Base-by-base conservation (phyloP, 2,888 invertebrate genomes). In the Cheilosia pagana region DNA sequence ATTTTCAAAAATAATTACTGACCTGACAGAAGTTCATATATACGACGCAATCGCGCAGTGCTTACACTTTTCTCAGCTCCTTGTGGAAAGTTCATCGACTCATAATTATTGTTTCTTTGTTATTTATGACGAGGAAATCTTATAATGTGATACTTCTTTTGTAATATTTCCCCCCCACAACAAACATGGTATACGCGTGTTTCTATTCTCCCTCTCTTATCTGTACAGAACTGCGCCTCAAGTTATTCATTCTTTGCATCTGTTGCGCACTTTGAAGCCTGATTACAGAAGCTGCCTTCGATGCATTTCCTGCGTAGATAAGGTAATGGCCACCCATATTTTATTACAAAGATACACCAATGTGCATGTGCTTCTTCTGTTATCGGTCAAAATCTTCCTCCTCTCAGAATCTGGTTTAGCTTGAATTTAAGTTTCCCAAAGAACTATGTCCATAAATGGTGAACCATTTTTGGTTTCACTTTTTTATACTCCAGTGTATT, bases 391-490 rank as follows among this genome's bases (percentile, higher is more conserved):
- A 28, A 55, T 55, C 55, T 21, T 48, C 43, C 43, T 14, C 21
- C 31, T 28, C 16, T 16, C n/a, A 55, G 19, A 41, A 35, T 50
- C 3, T n/a, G 19, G 3, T 62, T 19, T 28, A 45, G 23, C 6
- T 45, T 19, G n/a, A 31, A 31, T 8, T 16, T 7, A 7, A 39
- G 19, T 35, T 19, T 1, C 41, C 5, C 4, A 5, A 14, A 23
- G 39, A 19, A 35, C 10, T 21, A 21, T 10, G 21, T 12, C 12
- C 3, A 21, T 3, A 16, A 23, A 28, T 31, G 28, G 25, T 25
- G 25, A 16, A 25, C 28, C 10, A n/a, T 23, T 31, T 41, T 25
- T 52, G 65, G 52, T 65, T 65, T 65, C 65, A 65, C 65, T 65
- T 65, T 65, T 52, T 31, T 31, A 14, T 43, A 43, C 14, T 16